Evolutionary conservation across 2,797 vertebrate genomes (phyloP).

Genomic region (Eulemur coronatus): DNA sequence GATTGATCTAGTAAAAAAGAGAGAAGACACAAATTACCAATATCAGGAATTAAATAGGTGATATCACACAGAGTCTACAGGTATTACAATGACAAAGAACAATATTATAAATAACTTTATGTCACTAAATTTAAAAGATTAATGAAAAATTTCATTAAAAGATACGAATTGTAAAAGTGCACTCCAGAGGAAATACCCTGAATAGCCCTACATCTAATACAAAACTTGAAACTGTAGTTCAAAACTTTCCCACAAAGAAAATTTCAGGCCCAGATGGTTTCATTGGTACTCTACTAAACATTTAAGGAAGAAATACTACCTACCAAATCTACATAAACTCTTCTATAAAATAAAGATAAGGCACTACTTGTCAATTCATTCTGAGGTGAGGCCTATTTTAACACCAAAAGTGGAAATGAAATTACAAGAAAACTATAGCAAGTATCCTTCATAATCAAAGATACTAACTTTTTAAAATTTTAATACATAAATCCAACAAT

Average conservation of each 20-base stretch:
- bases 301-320: not conserved
- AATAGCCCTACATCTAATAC: not conserved
- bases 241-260: not conserved
- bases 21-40: too few relatives aligned
- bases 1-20: not conserved
- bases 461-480: not conserved
- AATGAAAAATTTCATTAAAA: not conserved
- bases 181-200: not conserved
- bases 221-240: not conserved
- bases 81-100: not conserved
- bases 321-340: not conserved
- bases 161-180: not conserved
- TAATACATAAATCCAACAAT: not conserved
- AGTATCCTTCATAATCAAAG: not conserved
- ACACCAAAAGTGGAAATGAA: not conserved
- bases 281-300: not conserved
- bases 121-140: not conserved
- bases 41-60: too few relatives aligned
- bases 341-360: not conserved
- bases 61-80: not conserved
- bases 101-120: not conserved
- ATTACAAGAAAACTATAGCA: not conserved
- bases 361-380: not conserved
- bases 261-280: not conserved
- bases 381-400: not conserved